Percentiles rank a stretch among this genome's conserved stretches.
Conservation (phyloP, 2,797 vertebrate genomes). For the Ciconia nigra region DNA sequence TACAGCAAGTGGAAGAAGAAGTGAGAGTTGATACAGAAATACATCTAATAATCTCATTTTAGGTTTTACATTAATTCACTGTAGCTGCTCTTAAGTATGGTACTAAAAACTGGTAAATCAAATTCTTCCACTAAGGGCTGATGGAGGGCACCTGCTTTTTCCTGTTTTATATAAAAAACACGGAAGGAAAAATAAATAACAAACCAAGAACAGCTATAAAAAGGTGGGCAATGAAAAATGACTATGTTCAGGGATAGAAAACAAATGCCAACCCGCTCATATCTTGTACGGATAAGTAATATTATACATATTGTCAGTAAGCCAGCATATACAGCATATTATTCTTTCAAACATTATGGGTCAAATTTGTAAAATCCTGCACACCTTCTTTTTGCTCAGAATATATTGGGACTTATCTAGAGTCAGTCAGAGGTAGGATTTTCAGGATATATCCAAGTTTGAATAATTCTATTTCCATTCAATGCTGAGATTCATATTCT, state of each 20-base stretch:
- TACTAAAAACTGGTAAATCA: neutral
- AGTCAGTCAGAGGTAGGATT: neutral
- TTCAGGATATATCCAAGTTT: neutral
- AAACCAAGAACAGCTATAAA: neutral
- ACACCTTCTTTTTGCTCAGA: neutral
- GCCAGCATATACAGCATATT: neutral
- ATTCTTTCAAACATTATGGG: neutral
- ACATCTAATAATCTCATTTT: neutral
- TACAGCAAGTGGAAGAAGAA: neutral
- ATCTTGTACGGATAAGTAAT: neutral
- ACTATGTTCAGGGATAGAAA: neutral
- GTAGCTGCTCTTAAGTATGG: neutral
- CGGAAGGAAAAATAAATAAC: neutral
- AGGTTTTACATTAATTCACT: neutral
- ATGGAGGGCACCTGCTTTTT: neutral
- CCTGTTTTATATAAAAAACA: neutral
- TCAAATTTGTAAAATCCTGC: neutral
- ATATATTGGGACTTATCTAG: neutral
- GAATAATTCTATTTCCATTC: neutral
- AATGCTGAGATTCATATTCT: neutral
- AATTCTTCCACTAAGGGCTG: neutral
- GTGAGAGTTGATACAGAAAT: neutral
- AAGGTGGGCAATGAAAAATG: neutral
- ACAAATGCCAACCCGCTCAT: neutral
- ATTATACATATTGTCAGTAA: neutral